Percentiles rank a stretch among this genome's conserved stretches.
phyloP scores from a whole-genome alignment of 2,888 invertebrate species.

The Calephelis perditalis region DNA sequence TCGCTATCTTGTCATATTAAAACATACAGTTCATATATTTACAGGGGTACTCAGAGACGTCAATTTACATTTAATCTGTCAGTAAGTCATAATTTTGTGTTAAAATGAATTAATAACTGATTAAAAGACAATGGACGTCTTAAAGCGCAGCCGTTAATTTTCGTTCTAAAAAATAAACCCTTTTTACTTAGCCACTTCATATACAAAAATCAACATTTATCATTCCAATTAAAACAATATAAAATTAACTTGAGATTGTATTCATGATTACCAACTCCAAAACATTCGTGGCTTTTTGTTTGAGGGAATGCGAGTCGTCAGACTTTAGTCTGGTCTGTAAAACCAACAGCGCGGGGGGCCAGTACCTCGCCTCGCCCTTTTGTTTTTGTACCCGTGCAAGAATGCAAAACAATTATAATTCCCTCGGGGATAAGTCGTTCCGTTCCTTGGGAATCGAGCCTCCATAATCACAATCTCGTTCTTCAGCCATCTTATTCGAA shows the following conservation, averaged over 20 bases:
- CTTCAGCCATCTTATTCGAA: conserved; percentile 53
- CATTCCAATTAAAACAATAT: background rate
- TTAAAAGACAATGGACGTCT: no score
- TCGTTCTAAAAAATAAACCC: no score
- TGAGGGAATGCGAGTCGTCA: conserved; percentile 71
- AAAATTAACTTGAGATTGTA: background rate
- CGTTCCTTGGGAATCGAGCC: conserved; percentile 57
- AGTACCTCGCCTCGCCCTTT: conserved; percentile 57
- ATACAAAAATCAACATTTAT: background rate
- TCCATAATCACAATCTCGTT: conserved; percentile 59
- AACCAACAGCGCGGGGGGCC: conserved; percentile 65
- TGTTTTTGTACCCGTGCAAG: conserved; percentile 75
- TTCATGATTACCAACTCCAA: conserved; percentile 43
- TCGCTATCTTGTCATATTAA: no score
- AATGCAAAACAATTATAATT: conserved; percentile 78
- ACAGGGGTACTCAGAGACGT: no score
- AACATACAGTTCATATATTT: no score
- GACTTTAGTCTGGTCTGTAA: conserved; percentile 69
- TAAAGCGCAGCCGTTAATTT: no score
- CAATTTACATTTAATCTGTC: no score
- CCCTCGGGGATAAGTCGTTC: conserved; percentile 66
- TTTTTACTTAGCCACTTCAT: no score
- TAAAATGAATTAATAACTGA: no score
- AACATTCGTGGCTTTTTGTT: conserved; percentile 71
- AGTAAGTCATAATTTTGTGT: no score